phyloP scores from a whole-genome alignment of 2,888 invertebrate genomes.

The Euspilapteryx auroguttella region DNA sequence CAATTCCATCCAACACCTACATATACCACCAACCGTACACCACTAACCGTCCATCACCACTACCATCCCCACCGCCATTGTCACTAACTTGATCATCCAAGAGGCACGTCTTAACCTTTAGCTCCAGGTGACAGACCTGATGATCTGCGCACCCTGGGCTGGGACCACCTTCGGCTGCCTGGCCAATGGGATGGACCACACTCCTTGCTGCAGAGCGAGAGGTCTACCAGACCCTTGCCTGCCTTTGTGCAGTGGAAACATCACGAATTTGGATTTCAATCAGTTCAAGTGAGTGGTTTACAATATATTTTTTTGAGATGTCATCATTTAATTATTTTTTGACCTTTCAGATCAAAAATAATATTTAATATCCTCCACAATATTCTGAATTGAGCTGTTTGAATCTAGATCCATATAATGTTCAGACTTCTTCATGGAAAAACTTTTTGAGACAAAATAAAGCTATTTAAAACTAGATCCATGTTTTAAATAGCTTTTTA shows the following conservation, averaged over 20 bases:
- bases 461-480: no score
- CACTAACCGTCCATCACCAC: conserved; percentile 7
- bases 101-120: conserved; percentile 26
- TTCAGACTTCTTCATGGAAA: no score
- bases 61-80: conserved; percentile 17
- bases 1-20: not conserved
- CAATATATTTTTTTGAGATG: no score
- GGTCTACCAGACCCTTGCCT: conserved; percentile 77
- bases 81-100: conserved; percentile 42
- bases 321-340: no score
- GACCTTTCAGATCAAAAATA: no score
- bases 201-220: conserved; percentile 74
- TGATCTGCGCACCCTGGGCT: conserved; percentile 90
- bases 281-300: conserved; percentile 84
- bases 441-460: no score
- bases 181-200: conserved; percentile 79
- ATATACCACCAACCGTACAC: conserved; percentile 4
- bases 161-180: conserved; percentile 78
- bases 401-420: no score
- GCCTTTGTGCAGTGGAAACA: conserved; percentile 77
- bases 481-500: no score
- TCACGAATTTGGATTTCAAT: conserved; percentile 76
- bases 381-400: no score
- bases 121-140: conserved; percentile 76
- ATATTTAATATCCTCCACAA: no score